These are phyloP conservation scores for Ptychodera flava DNA, from an alignment of 35 echinoderm and acorn worm genomes.

Conservation along the genomic window DNA sequence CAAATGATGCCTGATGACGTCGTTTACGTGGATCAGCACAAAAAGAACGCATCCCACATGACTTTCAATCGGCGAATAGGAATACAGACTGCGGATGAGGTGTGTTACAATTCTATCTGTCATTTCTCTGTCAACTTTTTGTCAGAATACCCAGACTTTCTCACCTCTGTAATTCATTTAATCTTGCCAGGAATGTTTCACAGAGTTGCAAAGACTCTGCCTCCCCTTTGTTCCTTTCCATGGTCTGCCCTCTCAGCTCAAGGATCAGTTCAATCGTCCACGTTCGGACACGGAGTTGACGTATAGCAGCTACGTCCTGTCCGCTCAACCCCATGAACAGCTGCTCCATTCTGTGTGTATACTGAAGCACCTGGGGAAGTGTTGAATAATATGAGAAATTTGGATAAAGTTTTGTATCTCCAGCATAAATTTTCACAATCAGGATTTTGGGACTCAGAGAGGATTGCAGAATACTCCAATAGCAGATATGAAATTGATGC, in stretches of 20 bases:
- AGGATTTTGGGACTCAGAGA: not conserved
- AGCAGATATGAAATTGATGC: no score
- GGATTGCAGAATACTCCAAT: not conserved
- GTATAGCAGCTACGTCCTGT: slow-evolving; percentile 65
- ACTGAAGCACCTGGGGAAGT: slow-evolving; percentile 57
- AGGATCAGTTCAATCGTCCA: slow-evolving; percentile 77
- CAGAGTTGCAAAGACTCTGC: slow-evolving; percentile 21
- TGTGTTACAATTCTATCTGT: no score
- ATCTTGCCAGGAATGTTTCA: slow-evolving; percentile 68
- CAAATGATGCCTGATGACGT: no score
- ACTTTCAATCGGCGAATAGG: no score
- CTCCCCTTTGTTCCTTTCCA: not conserved
- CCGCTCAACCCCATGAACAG: slow-evolving; percentile 73
- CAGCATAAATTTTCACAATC: no score
- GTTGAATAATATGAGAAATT: no score
- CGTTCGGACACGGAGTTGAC: slow-evolving; percentile 61
- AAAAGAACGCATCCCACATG: no score
- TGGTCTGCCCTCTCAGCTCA: slow-evolving; percentile 37
- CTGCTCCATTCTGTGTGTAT: slow-evolving; percentile 75
- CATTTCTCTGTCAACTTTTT: no score
- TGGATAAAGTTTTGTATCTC: no score
- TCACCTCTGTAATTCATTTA: slow-evolving; percentile 64
- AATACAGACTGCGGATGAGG: no score
- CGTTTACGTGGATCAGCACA: no score
- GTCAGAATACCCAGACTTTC: no score